A percentile compares a stretch with the other conserved stretches of the same genome.
phyloP scores from a whole-genome alignment of 1,140 invertebrate genomes.

The Drosophila saltans region DNA sequence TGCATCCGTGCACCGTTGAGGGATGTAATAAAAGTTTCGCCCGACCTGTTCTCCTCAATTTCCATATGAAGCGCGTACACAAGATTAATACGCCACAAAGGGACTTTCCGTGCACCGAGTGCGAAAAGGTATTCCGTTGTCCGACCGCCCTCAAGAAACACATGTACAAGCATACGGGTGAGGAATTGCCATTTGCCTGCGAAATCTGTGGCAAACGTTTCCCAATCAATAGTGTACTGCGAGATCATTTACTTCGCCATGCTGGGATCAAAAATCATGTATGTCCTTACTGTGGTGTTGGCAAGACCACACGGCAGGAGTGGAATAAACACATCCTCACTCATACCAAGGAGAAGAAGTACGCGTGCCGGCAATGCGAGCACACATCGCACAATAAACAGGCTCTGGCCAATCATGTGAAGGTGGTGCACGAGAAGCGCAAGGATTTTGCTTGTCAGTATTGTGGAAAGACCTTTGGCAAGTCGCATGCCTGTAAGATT shows the following conservation, averaged over 20 bases:
- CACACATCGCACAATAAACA: slow-evolving; percentile 77
- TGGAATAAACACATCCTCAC: slow-evolving; percentile 79
- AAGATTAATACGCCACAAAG: slow-evolving; percentile 62
- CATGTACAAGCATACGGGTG: slow-evolving; percentile 85
- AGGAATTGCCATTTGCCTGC: slow-evolving; percentile 85
- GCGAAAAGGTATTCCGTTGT: slow-evolving; percentile 79
- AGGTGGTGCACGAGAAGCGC: slow-evolving; percentile 77
- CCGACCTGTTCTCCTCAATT: slow-evolving; percentile 65
- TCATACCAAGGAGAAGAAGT: slow-evolving; percentile 78
- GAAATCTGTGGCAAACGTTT: slow-evolving; percentile 84
- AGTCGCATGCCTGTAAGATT: slow-evolving; percentile 77
- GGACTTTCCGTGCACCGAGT: slow-evolving; percentile 71
- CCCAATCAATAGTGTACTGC: slow-evolving; percentile 70
- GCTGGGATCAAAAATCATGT: slow-evolving; percentile 80
- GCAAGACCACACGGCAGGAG: slow-evolving; percentile 76
- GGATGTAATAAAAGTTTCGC: slow-evolving; percentile 74
- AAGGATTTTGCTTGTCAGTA: slow-evolving; percentile 80
- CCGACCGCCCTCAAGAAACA: slow-evolving; percentile 83
- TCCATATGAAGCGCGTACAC: slow-evolving; percentile 77
- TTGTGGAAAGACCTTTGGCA: slow-evolving; percentile 79
- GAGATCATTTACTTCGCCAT: slow-evolving; percentile 76
- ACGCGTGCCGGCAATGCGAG: slow-evolving; percentile 73
- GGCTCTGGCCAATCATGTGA: slow-evolving; percentile 71
- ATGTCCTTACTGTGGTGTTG: slow-evolving; percentile 78
- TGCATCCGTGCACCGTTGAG: slow-evolving; percentile 66